Conservation (phyloP, 2,797 vertebrate species). For the Thaleichthys pacificus region DNA sequence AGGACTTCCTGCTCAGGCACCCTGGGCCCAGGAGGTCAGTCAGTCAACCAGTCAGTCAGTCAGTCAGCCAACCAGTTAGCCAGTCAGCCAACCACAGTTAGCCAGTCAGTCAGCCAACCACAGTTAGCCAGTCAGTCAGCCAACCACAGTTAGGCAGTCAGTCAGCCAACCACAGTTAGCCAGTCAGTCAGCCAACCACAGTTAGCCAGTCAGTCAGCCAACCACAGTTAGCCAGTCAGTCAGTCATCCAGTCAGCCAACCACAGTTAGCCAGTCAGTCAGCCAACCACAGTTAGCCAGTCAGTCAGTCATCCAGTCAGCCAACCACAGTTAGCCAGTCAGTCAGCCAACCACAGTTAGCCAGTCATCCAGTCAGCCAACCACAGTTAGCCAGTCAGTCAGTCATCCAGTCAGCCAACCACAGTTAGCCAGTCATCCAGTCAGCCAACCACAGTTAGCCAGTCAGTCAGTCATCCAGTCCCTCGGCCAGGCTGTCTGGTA, state of each 20-base stretch:
- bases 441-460: constrained; percentile 5
- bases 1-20: not conserved
- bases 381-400: constrained; percentile 15
- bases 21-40: not conserved
- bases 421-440: constrained; percentile 29
- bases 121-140: constrained; percentile 22
- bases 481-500: constrained; percentile 38
- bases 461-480: constrained; percentile 34
- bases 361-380: constrained; percentile 25
- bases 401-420: too few relatives aligned
- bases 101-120: constrained; percentile 31
- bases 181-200: constrained; percentile 21
- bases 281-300: too few relatives aligned
- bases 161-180: not conserved
- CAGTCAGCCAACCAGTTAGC: constrained; percentile 27
- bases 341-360: not conserved
- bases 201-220: constrained; percentile 23
- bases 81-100: constrained; percentile 21
- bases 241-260: constrained; percentile 38
- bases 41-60: constrained; percentile 10
- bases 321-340: constrained; percentile 14
- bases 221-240: constrained; percentile 23
- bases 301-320: constrained; percentile 27
- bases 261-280: too few relatives aligned
- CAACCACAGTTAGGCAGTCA: constrained; percentile 13